Evolutionary conservation across 2,113 vertebrate species (phyloP).

Genomic region (Symphodus melops): DNA sequence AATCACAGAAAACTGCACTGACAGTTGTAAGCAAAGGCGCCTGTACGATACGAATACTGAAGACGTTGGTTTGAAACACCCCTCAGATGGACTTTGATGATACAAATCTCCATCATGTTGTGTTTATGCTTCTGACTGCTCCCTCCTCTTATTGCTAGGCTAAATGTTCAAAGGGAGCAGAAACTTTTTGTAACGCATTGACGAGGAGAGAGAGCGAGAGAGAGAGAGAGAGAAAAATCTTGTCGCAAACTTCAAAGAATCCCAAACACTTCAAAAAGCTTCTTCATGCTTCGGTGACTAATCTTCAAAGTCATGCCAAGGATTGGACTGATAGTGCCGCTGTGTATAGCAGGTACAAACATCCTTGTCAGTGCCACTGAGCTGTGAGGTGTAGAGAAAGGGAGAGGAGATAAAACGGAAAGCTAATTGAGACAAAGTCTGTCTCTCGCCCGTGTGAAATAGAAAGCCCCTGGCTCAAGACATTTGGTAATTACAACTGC

Average conservation of each 20-base stretch:
- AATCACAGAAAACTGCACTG: slow-evolving; percentile 9
- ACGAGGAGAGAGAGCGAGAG: slow-evolving; percentile 5
- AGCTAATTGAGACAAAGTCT: slow-evolving; percentile 81
- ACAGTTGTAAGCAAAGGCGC: slow-evolving; percentile 16
- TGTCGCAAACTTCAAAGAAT: slow-evolving; percentile 69
- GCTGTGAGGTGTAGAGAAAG: slow-evolving; percentile 60
- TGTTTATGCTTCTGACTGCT: slow-evolving; percentile 47
- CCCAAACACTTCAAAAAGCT: slow-evolving; percentile 68
- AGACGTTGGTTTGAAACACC: slow-evolving; percentile 38
- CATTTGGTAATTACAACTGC: slow-evolving; percentile 75
- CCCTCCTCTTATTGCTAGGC: slow-evolving; percentile 35
- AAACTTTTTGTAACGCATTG: slow-evolving; percentile 52
- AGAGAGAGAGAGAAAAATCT: background rate
- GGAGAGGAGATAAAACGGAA: slow-evolving; percentile 67
- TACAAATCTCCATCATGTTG: slow-evolving; percentile 63
- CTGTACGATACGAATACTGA: slow-evolving; percentile 23
- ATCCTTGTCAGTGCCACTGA: slow-evolving; percentile 61
- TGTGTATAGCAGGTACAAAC: slow-evolving; percentile 70
- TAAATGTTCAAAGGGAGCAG: slow-evolving; percentile 68
- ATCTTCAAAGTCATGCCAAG: slow-evolving; percentile 75
- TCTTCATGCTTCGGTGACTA: slow-evolving; percentile 68
- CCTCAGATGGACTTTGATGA: slow-evolving; percentile 63
- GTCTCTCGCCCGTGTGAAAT: slow-evolving; percentile 57
- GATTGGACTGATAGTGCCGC: slow-evolving; percentile 66
- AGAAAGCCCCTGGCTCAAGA: slow-evolving; percentile 63